Evolutionary conservation across 2,888 invertebrate species (phyloP), one percentile per base, ranked within the genome.

Genomic region (Aphelenchoides bicaudatus): DNA sequence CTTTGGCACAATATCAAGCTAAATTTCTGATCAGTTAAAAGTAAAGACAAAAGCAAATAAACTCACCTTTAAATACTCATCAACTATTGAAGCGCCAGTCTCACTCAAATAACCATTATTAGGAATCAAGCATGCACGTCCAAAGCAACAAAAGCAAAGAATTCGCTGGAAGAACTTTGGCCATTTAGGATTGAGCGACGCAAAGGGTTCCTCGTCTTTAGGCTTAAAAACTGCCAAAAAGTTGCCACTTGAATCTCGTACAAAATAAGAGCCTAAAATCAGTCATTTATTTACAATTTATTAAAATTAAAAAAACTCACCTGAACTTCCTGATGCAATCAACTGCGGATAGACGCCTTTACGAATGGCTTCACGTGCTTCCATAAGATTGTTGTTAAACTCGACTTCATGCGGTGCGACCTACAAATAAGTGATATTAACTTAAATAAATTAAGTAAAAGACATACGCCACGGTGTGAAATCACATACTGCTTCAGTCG

Each of bases 191-290:
- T 98, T 98, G 74, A 94, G 84, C 65, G 91, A 85, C 8, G 96
- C 96, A 80, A 96, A 98, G 0, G 98, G 98, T 80, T 99, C 98
- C 80, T 99, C 98, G 82, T 99, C 94, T 83, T 96, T 98, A 1
- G 98, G 98, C 81, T 98, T 98, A 82, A 94, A 98, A 31, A 98
- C 96, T 54, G 88, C 93, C 76, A 96, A 86, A 72, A 87, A 87
- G 87, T 61, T 81, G 67, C 78, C 78, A 28, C 87, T 85, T 56
- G 86, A 84, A 83, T 91, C 91, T 83, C 91, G 93, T 59, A 94
- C 94, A 83, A 98, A 98, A 82, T 98, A 98, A 70, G 94, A 94
- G n/a, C n/a, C n/a, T n/a, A n/a, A n/a, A n/a, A n/a, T n/a, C n/a
- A n/a, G n/a, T n/a, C n/a, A n/a, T n/a, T n/a, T n/a, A n/a, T n/a